Evolutionary conservation across 2,888 invertebrate genomes (phyloP).

Genomic region (Spialia ferax): DNA sequence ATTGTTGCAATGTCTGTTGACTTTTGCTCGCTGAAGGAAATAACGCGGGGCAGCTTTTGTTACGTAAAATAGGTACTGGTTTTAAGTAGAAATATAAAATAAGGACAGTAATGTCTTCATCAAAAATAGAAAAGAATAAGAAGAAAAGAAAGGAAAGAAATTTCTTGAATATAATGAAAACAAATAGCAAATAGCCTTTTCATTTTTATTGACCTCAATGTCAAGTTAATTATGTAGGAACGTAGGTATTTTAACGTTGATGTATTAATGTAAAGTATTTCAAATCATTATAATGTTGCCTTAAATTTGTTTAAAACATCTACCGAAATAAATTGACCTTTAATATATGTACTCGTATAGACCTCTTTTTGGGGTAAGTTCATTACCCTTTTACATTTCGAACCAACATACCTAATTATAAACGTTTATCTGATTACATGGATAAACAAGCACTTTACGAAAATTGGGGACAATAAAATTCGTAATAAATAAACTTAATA

Average conservation of each 20-base stretch:
- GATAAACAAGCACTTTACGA: not conserved
- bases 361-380: not conserved
- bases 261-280: too few relatives aligned
- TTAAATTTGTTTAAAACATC: too few relatives aligned
- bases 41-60: not conserved
- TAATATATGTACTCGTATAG: too few relatives aligned
- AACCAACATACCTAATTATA: not conserved
- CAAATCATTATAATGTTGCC: too few relatives aligned
- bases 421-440: not conserved
- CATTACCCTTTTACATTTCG: not conserved
- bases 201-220: too few relatives aligned
- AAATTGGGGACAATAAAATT: not conserved
- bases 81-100: not conserved
- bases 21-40: not conserved
- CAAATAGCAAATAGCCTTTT: too few relatives aligned
- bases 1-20: conserved; percentile 10
- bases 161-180: too few relatives aligned
- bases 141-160: too few relatives aligned
- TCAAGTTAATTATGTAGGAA: too few relatives aligned
- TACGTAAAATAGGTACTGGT: not conserved
- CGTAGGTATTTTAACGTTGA: too few relatives aligned
- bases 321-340: too few relatives aligned
- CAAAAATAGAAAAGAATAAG: too few relatives aligned
- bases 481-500: conserved; percentile 21
- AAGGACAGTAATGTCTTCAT: not conserved